Evolutionary conservation across 1,140 invertebrate genomes (phyloP).

Genomic region (Phortica variegata): DNA sequence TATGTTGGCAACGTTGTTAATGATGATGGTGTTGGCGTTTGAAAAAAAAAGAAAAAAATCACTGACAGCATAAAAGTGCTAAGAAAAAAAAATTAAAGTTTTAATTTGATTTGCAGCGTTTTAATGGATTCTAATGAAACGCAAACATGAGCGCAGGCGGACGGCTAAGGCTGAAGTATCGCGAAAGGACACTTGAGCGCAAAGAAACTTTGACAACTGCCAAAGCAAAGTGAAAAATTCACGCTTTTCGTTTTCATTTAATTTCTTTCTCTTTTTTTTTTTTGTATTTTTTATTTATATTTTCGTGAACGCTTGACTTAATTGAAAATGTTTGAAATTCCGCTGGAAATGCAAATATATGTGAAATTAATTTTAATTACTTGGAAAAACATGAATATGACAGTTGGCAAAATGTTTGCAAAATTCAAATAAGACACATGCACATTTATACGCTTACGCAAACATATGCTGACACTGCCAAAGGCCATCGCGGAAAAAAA

Average conservation of each 20-base stretch:
- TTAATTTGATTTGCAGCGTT: slow-evolving; percentile 56
- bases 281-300: slow-evolving; percentile 3
- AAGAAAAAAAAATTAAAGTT: slow-evolving; percentile 41
- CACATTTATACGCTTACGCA: too few relatives aligned
- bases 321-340: slow-evolving; percentile 54
- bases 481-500: too few relatives aligned
- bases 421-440: too few relatives aligned
- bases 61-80: not conserved
- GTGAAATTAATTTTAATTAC: slow-evolving; percentile 53
- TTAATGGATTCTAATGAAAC: slow-evolving; percentile 54
- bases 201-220: slow-evolving; percentile 48
- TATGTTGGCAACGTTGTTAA: slow-evolving; percentile 22
- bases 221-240: slow-evolving; percentile 51
- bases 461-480: too few relatives aligned
- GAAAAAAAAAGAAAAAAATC: slow-evolving; percentile 1
- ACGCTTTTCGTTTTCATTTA: slow-evolving; percentile 25
- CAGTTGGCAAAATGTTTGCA: slow-evolving; percentile 12
- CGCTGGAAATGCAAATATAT: slow-evolving; percentile 39
- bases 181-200: slow-evolving; percentile 42
- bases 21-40: slow-evolving; percentile 14
- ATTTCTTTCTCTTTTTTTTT: slow-evolving; percentile 10
- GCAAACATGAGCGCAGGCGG: slow-evolving; percentile 34
- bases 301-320: slow-evolving; percentile 34
- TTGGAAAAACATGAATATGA: slow-evolving; percentile 43
- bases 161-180: slow-evolving; percentile 9